phyloP scores from a whole-genome alignment of 2,888 invertebrate genomes.

The Eledona agricola region DNA sequence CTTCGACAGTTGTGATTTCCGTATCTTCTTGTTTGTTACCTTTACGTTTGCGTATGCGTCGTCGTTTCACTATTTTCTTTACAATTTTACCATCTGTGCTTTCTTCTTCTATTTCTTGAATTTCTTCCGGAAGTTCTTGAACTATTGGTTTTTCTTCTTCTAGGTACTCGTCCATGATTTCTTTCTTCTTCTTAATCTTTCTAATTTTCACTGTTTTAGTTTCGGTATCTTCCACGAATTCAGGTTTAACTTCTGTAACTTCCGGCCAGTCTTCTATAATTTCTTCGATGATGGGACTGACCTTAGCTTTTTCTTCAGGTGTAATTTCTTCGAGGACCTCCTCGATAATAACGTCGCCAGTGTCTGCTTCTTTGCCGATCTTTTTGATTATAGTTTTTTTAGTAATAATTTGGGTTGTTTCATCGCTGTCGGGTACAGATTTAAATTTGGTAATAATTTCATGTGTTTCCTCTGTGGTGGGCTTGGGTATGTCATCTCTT shows the following conservation, averaged over 20 bases:
- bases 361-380: slow-evolving; percentile 46
- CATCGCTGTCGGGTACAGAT: slow-evolving; percentile 64
- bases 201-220: slow-evolving; percentile 51
- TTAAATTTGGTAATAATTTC: slow-evolving; percentile 70
- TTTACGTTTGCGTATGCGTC: slow-evolving; percentile 51
- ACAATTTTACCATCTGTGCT: slow-evolving; percentile 47
- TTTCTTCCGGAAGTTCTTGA: slow-evolving; percentile 39
- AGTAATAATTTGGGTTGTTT: slow-evolving; percentile 67
- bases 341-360: slow-evolving; percentile 66
- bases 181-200: slow-evolving; percentile 34
- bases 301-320: slow-evolving; percentile 43
- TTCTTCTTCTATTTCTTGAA: slow-evolving; percentile 43
- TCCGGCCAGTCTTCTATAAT: slow-evolving; percentile 39
- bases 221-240: slow-evolving; percentile 53
- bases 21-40: slow-evolving; percentile 50
- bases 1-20: slow-evolving; percentile 53
- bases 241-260: slow-evolving; percentile 50
- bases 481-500: slow-evolving; percentile 48
- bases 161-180: slow-evolving; percentile 38
- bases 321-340: slow-evolving; percentile 62
- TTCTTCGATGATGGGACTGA: slow-evolving; percentile 43
- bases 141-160: slow-evolving; percentile 45
- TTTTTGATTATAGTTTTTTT: slow-evolving; percentile 67
- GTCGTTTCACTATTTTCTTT: slow-evolving; percentile 52
- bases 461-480: slow-evolving; percentile 64